Conservation (phyloP, 2,113 vertebrate genomes). For the Poeciliopsis retropinna region DNA sequence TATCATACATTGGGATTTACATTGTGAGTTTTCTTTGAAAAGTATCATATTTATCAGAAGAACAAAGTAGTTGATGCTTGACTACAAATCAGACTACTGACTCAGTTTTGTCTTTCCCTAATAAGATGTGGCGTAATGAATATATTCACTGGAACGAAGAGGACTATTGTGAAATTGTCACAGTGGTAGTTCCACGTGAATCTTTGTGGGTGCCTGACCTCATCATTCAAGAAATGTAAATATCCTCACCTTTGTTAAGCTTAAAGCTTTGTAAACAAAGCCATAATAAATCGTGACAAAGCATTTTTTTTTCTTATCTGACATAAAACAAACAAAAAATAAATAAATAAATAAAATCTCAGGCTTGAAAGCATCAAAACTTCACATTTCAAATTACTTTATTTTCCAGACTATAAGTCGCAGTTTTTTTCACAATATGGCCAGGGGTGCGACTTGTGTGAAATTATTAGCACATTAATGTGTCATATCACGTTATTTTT, state of each 20-base stretch:
- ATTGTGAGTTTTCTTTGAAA: background rate
- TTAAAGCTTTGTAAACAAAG: too few relatives aligned
- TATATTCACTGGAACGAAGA: constrained; percentile 31
- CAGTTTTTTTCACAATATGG: too few relatives aligned
- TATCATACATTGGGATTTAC: too few relatives aligned
- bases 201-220: constrained; percentile 58
- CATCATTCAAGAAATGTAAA: constrained; percentile 53
- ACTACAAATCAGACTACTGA: background rate
- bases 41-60: background rate
- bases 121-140: constrained; percentile 41
- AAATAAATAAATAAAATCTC: background rate
- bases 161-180: constrained; percentile 36
- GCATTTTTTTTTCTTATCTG: too few relatives aligned
- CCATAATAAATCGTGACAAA: too few relatives aligned
- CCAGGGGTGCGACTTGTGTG: too few relatives aligned
- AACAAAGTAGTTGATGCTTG: too few relatives aligned
- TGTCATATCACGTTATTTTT: too few relatives aligned
- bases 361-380: background rate
- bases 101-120: background rate
- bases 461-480: too few relatives aligned
- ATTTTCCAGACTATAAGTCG: too few relatives aligned
- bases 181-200: constrained; percentile 27
- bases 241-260: too few relatives aligned
- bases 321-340: background rate
- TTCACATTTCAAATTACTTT: background rate